These are phyloP conservation scores for Phthorimaea operculella DNA, from an alignment of 1,140 invertebrate genomes.

Conservation along the genomic window DNA sequence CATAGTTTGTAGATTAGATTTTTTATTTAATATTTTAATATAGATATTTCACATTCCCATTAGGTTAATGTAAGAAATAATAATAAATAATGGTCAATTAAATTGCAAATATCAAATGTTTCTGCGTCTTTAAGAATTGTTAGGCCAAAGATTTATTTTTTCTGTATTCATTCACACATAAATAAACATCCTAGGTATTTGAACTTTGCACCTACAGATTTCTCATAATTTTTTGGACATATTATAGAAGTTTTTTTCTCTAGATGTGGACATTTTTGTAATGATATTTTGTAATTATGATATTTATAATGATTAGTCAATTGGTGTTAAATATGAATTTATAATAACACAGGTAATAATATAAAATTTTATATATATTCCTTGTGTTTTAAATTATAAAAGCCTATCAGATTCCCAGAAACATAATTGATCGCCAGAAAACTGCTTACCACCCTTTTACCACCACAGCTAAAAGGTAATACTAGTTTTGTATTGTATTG, in stretches of 20 bases:
- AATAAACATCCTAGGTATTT: too few species aligned
- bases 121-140: neutral
- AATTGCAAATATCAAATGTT: neutral
- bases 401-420: too few species aligned
- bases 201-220: too few species aligned
- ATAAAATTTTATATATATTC: conserved; percentile 1
- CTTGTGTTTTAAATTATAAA: too few species aligned
- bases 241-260: neutral
- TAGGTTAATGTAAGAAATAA: neutral
- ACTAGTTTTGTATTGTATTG: too few species aligned
- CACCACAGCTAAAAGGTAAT: too few species aligned
- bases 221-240: neutral
- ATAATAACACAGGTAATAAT: conserved; percentile 2
- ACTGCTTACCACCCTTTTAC: too few species aligned
- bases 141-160: neutral
- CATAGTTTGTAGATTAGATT: too few species aligned
- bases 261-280: conserved; percentile 10
- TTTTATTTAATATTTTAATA: too few species aligned
- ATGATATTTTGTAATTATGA: conserved; percentile 12
- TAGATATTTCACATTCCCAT: neutral
- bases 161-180: too few species aligned
- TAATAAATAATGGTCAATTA: neutral
- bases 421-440: too few species aligned
- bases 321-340: conserved; percentile 11
- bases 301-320: conserved; percentile 6